These are phyloP conservation scores for Eolophus roseicapilla DNA, from an alignment of 2,113 vertebrate genomes.

Conservation along the genomic window DNA sequence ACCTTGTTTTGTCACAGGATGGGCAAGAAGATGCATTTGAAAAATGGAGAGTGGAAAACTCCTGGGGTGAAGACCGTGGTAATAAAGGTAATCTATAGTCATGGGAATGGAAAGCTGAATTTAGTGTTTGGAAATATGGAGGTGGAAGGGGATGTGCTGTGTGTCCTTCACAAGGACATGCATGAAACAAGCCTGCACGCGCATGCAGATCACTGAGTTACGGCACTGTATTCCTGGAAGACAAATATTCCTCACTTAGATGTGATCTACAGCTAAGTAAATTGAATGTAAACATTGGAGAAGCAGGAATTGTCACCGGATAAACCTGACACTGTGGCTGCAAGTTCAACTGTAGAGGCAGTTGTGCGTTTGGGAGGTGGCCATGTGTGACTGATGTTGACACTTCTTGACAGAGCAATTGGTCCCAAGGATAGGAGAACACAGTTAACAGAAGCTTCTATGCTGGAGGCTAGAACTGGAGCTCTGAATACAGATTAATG, in stretches of 20 bases:
- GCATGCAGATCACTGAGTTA: neutral
- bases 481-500: neutral
- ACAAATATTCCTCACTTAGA: neutral
- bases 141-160: neutral
- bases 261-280: neutral
- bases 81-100: constrained; percentile 84
- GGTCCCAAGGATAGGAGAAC: neutral
- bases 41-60: constrained; percentile 98
- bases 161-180: neutral
- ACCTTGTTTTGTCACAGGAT: constrained; percentile 73
- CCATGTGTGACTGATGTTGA: neutral
- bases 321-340: neutral
- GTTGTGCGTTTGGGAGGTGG: neutral
- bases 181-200: neutral
- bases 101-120: neutral
- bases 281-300: neutral
- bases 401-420: neutral
- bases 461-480: neutral
- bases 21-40: constrained; percentile 81
- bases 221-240: neutral
- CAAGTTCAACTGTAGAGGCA: neutral
- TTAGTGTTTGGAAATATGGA: neutral
- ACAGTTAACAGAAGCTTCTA: neutral
- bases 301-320: neutral
- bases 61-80: constrained; percentile 96